Evolutionary conservation across 2,113 vertebrate genomes (phyloP), one percentile per base, ranked within the genome.

Genomic region (Columba janthina): DNA sequence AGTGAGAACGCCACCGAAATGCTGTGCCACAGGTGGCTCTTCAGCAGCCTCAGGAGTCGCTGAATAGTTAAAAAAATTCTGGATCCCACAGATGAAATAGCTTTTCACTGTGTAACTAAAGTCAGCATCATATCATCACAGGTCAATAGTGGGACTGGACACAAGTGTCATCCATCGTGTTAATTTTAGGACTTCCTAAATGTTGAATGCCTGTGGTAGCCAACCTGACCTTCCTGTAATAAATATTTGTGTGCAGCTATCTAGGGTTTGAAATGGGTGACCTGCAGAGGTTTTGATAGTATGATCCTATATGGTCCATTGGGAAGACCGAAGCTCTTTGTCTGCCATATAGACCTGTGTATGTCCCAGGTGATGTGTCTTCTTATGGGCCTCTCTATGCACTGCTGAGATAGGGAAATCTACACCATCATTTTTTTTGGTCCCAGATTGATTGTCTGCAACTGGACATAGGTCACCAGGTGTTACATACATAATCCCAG

Each of bases 61-160:
- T 12, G 18, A 31, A 15, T 16, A 28, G 25, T 54, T 66, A 72
- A 66, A 81, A 31, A 60, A 54, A 11, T 4, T 28, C 44, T 50
- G 44, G 56, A 38, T 80, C 44, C 62, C 12, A 21, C 12, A 79
- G 51, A 1, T n/a, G 44, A 60, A 64, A 50, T 17, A 29, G 15
- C 1, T 0, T 60, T n/a, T 62, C 21, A 4, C 19, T 54, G 12
- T 29, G 0, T 29, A 32, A 28, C 10, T 48, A 31, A 64, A 77
- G 25, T 15, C 56, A 84, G 31, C 61, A 60, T 64, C 22, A 6
- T 20, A 24, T 16, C 16, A 10, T 50, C 69, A 12, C 36, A 54
- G 25, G n/a, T 40, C 16, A n/a, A 14, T 2, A 28, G 28, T 12
- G 40, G 21, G 15, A 26, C 50, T 76, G 50, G 73, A 58, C 5